Conservation (phyloP, 2,888 invertebrate genomes). For the Allygus modestus region DNA sequence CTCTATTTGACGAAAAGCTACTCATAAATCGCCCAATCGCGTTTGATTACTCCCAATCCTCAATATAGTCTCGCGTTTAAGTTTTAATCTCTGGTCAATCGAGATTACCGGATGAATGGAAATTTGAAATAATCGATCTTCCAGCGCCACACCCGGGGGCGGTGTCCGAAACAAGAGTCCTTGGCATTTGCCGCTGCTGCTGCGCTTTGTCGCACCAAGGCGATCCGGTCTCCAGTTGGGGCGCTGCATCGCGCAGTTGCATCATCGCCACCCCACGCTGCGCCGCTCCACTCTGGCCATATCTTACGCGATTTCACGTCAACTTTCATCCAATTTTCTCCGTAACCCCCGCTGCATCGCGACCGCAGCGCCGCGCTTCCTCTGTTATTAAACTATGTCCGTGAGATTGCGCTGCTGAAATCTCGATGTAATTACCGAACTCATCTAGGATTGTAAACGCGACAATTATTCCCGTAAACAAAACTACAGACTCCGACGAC, state of each 20-base stretch:
- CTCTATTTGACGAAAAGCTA: too few relatives aligned
- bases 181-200: background rate
- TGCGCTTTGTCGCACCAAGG: background rate
- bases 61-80: too few relatives aligned
- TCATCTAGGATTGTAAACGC: too few relatives aligned
- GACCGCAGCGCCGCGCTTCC: constrained; percentile 36
- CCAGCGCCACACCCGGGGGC: background rate
- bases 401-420: constrained; percentile 2
- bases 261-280: background rate
- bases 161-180: background rate
- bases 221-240: background rate
- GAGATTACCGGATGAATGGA: too few relatives aligned
- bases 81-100: too few relatives aligned
- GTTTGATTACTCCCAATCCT: too few relatives aligned
- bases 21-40: too few relatives aligned
- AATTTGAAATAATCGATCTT: too few relatives aligned
- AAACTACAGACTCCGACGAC: background rate
- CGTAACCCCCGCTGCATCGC: constrained; percentile 26
- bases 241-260: background rate
- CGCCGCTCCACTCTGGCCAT: background rate
- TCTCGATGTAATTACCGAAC: background rate
- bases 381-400: too few relatives aligned
- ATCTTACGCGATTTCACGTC: constrained; percentile 47
- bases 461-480: background rate
- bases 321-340: constrained; percentile 25